phyloP scores from a whole-genome alignment of 2,797 vertebrate species.

The Oreonectes daqikongensis region DNA sequence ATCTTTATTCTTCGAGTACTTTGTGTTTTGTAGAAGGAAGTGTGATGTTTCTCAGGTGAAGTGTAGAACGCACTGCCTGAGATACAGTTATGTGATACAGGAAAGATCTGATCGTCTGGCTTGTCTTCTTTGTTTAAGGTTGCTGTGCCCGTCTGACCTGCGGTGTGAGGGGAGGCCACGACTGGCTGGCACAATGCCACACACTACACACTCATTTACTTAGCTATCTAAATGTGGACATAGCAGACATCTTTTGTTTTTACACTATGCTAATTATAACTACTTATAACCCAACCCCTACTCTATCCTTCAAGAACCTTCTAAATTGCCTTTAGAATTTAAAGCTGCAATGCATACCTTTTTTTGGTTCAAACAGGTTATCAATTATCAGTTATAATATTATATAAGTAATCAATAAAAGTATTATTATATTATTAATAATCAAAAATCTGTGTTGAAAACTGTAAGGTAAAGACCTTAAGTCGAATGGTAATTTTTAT shows the following conservation, averaged over 20 bases:
- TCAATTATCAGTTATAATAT: too few species aligned
- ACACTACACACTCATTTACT: background rate
- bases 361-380: too few species aligned
- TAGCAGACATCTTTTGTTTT: background rate
- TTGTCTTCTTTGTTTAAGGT: constrained; percentile 68
- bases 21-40: constrained; percentile 31
- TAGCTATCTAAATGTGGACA: background rate
- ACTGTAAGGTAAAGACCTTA: too few species aligned
- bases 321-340: too few species aligned
- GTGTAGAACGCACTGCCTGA: constrained; percentile 66
- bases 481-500: too few species aligned
- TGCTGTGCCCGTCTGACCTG: constrained; percentile 42
- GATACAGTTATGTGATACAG: constrained; percentile 70
- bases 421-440: too few species aligned
- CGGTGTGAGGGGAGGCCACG: constrained; percentile 65
- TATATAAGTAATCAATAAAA: too few species aligned
- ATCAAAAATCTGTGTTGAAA: too few species aligned
- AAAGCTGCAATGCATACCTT: too few species aligned
- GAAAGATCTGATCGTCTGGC: constrained; percentile 70
- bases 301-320: background rate
- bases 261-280: background rate
- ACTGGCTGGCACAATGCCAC: constrained; percentile 71
- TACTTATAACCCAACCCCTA: background rate
- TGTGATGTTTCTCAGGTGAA: constrained; percentile 64
- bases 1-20: background rate